Conservation (phyloP, 2,888 invertebrate genomes). For the Kuschelorhynchus macadamiae region DNA sequence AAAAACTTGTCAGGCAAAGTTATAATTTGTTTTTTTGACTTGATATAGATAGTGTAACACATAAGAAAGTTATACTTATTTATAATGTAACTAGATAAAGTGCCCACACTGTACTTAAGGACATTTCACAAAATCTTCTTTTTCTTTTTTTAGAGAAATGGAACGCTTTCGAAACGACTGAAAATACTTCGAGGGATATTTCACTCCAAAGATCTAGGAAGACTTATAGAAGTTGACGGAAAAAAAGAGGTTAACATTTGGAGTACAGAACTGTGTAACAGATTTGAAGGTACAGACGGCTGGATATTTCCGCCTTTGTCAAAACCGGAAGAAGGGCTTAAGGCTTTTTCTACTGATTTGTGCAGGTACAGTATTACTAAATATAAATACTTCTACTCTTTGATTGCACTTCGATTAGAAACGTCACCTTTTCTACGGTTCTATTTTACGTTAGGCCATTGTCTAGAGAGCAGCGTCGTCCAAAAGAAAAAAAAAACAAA, state of each 20-base stretch:
- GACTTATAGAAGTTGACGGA: conserved; percentile 79
- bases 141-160: conserved; percentile 76
- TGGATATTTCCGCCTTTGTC: conserved; percentile 87
- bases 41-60: no score
- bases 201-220: conserved; percentile 81
- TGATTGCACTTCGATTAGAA: no score
- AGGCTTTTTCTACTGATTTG: conserved; percentile 81
- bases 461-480: no score
- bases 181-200: conserved; percentile 83
- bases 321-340: conserved; percentile 73
- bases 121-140: no score
- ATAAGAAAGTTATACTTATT: no score
- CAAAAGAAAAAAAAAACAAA: no score
- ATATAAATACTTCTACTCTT: not conserved
- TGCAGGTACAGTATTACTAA: conserved; percentile 73
- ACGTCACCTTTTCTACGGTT: no score
- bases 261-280: conserved; percentile 80
- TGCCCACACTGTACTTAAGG: no score
- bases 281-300: conserved; percentile 86
- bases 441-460: no score
- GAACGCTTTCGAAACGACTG: conserved; percentile 76
- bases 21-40: no score
- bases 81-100: no score
- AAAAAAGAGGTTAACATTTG: conserved; percentile 75
- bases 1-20: no score